Evolutionary conservation across 23 tunicate species (phyloP).

Genomic region (Diplosoma virens): DNA sequence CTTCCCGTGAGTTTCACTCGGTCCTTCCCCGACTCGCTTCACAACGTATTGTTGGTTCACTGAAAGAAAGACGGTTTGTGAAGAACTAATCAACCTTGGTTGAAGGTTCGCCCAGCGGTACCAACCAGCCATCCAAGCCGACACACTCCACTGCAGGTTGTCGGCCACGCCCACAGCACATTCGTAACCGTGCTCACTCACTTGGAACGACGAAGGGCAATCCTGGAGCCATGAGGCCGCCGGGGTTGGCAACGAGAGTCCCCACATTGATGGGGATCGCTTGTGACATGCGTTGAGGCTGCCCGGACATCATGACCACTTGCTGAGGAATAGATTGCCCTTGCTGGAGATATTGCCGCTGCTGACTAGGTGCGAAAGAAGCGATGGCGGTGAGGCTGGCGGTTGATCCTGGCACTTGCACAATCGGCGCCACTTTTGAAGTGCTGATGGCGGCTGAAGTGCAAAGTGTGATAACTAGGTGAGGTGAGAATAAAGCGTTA

Average conservation of each 20-base stretch:
- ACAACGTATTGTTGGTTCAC: slow-evolving; percentile 35
- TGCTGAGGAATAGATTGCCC: slow-evolving; percentile 38
- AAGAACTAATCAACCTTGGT: not conserved
- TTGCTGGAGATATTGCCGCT: slow-evolving; percentile 28
- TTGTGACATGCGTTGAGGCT: slow-evolving; percentile 9
- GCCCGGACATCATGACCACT: slow-evolving; percentile 58
- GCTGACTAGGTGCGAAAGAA: slow-evolving; percentile 32
- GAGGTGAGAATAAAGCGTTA: too few relatives aligned
- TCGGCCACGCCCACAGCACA: too few relatives aligned
- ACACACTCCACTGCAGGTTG: too few relatives aligned
- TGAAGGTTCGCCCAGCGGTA: not conserved
- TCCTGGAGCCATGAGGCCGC: slow-evolving; percentile 17
- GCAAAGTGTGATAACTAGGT: too few relatives aligned
- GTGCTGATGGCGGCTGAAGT: slow-evolving; percentile 8
- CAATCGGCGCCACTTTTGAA: slow-evolving; percentile 40
- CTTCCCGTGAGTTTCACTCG: too few relatives aligned
- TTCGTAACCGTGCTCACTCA: too few relatives aligned
- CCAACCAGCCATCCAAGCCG: too few relatives aligned
- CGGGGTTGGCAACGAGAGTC: slow-evolving; percentile 40
- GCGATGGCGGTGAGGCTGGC: slow-evolving; percentile 2
- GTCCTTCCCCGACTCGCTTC: slow-evolving; percentile 19
- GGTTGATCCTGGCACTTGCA: slow-evolving; percentile 39
- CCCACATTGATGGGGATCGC: slow-evolving; percentile 55
- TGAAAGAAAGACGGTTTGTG: slow-evolving; percentile 4
- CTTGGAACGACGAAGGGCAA: slow-evolving; percentile 54